phyloP scores from a whole-genome alignment of 2,888 invertebrate species.

The Hydraecia micacea region DNA sequence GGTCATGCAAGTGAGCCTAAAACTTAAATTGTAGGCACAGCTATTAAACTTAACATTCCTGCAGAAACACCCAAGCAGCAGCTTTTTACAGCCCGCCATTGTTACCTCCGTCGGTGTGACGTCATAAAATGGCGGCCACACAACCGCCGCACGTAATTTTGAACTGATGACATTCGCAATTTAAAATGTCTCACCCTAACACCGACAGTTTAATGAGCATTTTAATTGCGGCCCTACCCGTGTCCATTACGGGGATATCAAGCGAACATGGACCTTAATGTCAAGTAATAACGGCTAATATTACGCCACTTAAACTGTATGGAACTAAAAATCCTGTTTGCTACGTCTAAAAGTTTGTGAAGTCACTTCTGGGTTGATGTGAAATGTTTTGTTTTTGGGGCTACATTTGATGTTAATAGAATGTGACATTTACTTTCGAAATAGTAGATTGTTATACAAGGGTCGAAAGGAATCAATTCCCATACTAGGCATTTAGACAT shows the following conservation, averaged over 20 bases:
- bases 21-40: slow-evolving; percentile 20
- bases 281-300: slow-evolving; percentile 48
- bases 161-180: slow-evolving; percentile 73
- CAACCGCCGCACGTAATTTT: slow-evolving; percentile 67
- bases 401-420: slow-evolving; percentile 24
- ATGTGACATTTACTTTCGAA: slow-evolving; percentile 25
- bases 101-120: slow-evolving; percentile 41
- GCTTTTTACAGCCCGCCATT: slow-evolving; percentile 33
- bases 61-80: slow-evolving; percentile 12
- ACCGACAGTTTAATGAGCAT: slow-evolving; percentile 75
- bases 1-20: too few species aligned
- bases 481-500: too few species aligned
- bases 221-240: slow-evolving; percentile 78
- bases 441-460: too few species aligned
- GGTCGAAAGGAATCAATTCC: too few species aligned
- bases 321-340: slow-evolving; percentile 52
- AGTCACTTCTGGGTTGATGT: slow-evolving; percentile 42
- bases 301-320: slow-evolving; percentile 38
- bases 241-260: slow-evolving; percentile 68
- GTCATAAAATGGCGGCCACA: slow-evolving; percentile 62
- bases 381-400: slow-evolving; percentile 35
- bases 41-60: slow-evolving; percentile 29
- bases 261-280: slow-evolving; percentile 67
- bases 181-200: slow-evolving; percentile 69
- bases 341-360: slow-evolving; percentile 43